Evolutionary conservation across 1,140 invertebrate species (phyloP).

Genomic region (Orius laevigatus): DNA sequence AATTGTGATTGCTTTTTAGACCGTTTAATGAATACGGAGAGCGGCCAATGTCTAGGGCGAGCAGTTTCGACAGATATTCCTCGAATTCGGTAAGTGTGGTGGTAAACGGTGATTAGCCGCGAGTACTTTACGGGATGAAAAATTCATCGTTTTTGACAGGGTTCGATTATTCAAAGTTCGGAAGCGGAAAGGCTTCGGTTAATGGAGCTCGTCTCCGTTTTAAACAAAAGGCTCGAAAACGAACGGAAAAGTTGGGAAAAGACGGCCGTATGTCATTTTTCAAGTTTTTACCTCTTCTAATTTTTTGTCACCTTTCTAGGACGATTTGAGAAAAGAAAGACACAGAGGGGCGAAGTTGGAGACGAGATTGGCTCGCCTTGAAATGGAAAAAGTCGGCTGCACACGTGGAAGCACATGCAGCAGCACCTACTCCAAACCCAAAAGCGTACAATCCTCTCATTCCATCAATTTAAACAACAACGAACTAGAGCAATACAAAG

Average conservation of each 20-base stretch:
- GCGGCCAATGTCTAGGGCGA: slow-evolving; percentile 24
- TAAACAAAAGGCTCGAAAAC: slow-evolving; percentile 33
- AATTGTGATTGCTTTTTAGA: too few species aligned
- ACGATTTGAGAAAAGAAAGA: slow-evolving; percentile 24
- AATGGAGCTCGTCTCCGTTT: slow-evolving; percentile 31
- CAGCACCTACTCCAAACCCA: neutral
- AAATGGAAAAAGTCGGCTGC: slow-evolving; percentile 23
- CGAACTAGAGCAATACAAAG: neutral
- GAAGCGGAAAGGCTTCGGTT: slow-evolving; percentile 36
- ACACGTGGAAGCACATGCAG: neutral
- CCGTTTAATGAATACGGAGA: too few species aligned
- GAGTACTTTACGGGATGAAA: too few species aligned
- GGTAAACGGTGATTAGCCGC: too few species aligned
- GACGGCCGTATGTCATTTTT: slow-evolving; percentile 9
- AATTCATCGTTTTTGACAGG: slow-evolving; percentile 1
- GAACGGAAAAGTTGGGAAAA: slow-evolving; percentile 26
- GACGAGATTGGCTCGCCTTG: slow-evolving; percentile 25
- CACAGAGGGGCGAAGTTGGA: slow-evolving; percentile 25
- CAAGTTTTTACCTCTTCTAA: neutral
- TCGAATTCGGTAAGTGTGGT: too few species aligned
- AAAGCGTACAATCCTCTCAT: neutral
- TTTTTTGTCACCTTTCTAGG: slow-evolving; percentile 17
- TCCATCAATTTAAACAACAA: neutral
- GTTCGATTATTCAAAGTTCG: slow-evolving; percentile 23
- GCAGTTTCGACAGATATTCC: slow-evolving; percentile 3